Evolutionary conservation across 2,113 vertebrate species (phyloP), one percentile per base, ranked within the genome.

Genomic region (Odobenus rosmarus): DNA sequence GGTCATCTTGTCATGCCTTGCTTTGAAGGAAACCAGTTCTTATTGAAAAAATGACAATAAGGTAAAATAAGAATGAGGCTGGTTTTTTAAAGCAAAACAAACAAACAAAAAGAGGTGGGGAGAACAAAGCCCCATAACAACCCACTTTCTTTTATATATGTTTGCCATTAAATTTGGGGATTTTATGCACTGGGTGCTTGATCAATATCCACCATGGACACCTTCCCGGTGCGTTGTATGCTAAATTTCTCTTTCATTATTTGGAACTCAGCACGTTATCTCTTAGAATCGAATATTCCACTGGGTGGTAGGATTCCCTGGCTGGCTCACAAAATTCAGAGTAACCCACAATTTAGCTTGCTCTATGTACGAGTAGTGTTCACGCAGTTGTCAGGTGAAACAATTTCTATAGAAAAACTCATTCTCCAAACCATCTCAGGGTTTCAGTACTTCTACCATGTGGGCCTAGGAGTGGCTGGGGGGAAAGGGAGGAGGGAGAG

Each of bases 11-110:
- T 62, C n/a, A 36, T 84, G 92, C 21, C 14, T 61, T 62, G 46
- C 53, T 96, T 92, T 91, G 85, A 96, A 95, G 79, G 39, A 90
- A 81, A 21, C 24, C 46, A 64, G 76, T 46, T 87, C 23, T 57
- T 94, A 84, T 51, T 46, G 19, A 76, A 72, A 77, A 96, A 93
- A 83, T 86, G 19, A 80, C 57, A 72, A 61, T 4, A 95, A 51
- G 5, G 33, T 77, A 53, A 61, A 89, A 93, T 92, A 94, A 82
- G 19, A 88, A 72, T 13, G 11, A 4, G 24, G 3, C 16, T 96
- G 19, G 6, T 61, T n/a, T 12, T 42, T 87, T 76, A 80, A 90
- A 67, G 24, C 7, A 49, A 83, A 81, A n/a, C 39, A 39, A 49
- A 53, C 23, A 26, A 71, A 53, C 91, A 33, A 26, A 76, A 85